Base-by-base conservation (phyloP, 2,888 invertebrate species). In the Nomada ferruginata region DNA sequence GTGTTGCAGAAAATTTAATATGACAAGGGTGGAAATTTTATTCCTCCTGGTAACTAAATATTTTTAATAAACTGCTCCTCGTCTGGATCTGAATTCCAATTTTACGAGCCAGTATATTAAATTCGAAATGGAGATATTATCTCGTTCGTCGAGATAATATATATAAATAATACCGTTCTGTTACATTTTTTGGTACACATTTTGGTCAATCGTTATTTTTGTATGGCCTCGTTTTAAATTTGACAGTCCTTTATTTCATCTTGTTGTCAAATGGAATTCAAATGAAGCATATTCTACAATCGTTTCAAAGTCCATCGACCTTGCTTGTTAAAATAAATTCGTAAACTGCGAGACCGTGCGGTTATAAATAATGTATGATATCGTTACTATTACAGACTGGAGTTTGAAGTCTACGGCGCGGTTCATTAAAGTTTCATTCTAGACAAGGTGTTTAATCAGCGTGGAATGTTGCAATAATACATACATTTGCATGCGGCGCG, bases 371-470 rank as follows among this genome's bases (percentile, higher is more conserved):
- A 75, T 65, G 52, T 60, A 70, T 60, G 44, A 52, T 64, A 23
- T 9, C 47, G 11, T 53, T 70, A 42, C 18, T 18, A 29, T 44
- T 26, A 57, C 61, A 23, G 53, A 76, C 78, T 69, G 53, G 55
- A 70, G 64, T 75, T 61, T 66, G 72, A 73, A 77, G 61, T 76
- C 65, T 77, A 59, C 29, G 59, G 53, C 53, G 52, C 44, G 66
- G 65, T 65, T 66, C 77, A 73, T 84, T 79, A 82, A 71, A 84
- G 66, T 80, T 84, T 82, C 81, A 75, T 84, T 85, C 82, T 71
- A 61, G 63, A 76, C 76, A 47, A 66, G 59, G 55, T 70, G 71
- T 73, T 63, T 76, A 76, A 77, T 77, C 75, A 72, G 75, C 53
- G 55, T 68, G 77, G 76, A 76, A 80, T 76, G 71, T 79, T 57